Percentiles rank a stretch among this genome's conserved stretches.
These are phyloP conservation scores for Nothocercus nigrocapillus DNA, from an alignment of 2,113 vertebrate species.

Conservation along the genomic window DNA sequence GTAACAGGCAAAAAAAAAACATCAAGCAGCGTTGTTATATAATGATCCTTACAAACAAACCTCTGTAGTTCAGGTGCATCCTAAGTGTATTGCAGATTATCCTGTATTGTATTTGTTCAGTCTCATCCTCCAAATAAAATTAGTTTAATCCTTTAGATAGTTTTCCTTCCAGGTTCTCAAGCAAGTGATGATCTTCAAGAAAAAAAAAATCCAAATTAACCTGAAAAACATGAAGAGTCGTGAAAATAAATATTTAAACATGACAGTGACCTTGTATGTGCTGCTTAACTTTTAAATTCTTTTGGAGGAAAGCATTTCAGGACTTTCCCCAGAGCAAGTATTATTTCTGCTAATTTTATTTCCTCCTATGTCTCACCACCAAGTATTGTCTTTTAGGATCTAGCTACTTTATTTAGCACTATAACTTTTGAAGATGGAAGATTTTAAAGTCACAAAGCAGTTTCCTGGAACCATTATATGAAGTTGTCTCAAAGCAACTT, in stretches of 20 bases:
- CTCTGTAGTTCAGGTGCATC: background rate
- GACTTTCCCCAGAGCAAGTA: background rate
- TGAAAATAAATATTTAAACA: background rate
- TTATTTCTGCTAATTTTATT: background rate
- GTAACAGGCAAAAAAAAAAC: fast-evolving
- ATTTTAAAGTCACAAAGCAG: background rate
- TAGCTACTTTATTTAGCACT: background rate
- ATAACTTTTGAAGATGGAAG: background rate
- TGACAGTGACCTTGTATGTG: background rate
- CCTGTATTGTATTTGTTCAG: background rate
- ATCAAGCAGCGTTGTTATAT: background rate
- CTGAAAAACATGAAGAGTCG: background rate
- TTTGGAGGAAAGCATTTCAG: background rate
- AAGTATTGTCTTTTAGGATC: background rate
- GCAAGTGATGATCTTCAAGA: background rate
- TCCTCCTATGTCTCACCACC: background rate
- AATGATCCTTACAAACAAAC: fast-evolving
- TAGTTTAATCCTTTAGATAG: background rate
- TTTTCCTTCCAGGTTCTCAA: background rate
- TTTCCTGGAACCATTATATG: background rate
- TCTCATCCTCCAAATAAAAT: background rate
- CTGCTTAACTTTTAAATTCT: background rate
- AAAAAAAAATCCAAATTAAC: background rate
- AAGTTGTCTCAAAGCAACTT: conserved; percentile 36
- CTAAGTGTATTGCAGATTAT: background rate